A percentile compares a stretch with the other conserved stretches of the same genome.
phyloP scores from a whole-genome alignment of 2,888 invertebrate species.

The Protonemura montana region DNA sequence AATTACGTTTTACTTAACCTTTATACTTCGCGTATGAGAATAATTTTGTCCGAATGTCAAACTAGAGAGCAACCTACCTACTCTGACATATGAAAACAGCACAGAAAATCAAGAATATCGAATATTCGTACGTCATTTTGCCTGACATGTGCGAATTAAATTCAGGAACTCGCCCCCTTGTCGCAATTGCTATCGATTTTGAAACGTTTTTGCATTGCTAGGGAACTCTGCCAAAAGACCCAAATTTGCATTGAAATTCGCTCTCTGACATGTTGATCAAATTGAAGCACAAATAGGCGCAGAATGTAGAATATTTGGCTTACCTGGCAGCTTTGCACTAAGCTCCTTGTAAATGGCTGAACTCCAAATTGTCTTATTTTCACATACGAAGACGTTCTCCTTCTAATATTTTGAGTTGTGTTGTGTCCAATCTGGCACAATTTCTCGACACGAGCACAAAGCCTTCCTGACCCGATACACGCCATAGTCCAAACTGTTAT shows the following conservation, averaged over 20 bases:
- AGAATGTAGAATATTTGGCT: conserved; percentile 32
- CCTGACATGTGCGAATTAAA: conserved; percentile 18
- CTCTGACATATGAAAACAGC: not conserved
- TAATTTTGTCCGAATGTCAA: not conserved
- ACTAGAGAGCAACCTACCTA: not conserved
- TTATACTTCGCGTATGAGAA: not conserved
- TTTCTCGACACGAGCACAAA: conserved; percentile 84
- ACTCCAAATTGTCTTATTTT: conserved; percentile 72
- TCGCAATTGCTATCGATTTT: not conserved
- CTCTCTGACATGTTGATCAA: not conserved
- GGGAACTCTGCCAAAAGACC: not conserved
- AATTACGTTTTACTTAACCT: not conserved
- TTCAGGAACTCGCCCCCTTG: conserved; percentile 28
- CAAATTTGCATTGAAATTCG: not conserved
- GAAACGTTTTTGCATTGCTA: not conserved
- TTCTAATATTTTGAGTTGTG: conserved; percentile 64
- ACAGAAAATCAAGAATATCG: not conserved
- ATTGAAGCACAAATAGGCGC: not conserved
- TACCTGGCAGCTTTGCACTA: conserved; percentile 61
- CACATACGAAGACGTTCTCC: conserved; percentile 72
- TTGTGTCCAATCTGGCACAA: conserved; percentile 80
- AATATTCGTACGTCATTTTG: not conserved
- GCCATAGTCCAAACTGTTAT: conserved; percentile 83
- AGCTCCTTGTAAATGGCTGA: conserved; percentile 60
- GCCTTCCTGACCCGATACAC: conserved; percentile 82